phyloP scores from a whole-genome alignment of 92 coral and sea anemone species.

The Chrysogorgia sp. region DNA sequence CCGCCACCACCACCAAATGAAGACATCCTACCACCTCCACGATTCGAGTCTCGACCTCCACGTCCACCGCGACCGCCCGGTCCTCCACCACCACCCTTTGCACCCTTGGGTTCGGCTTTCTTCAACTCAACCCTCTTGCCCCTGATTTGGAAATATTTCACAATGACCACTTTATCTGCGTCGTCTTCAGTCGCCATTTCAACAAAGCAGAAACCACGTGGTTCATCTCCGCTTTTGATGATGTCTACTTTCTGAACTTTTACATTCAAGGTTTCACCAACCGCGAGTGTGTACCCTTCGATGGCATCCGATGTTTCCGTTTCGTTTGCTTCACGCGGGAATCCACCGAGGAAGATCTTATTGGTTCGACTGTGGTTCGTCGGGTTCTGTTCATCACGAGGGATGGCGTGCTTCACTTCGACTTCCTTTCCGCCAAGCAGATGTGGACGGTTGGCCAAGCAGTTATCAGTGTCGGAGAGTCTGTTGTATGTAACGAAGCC shows the following conservation, averaged over 20 bases:
- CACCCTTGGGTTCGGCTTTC: conserved; percentile 83
- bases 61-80: conserved; percentile 66
- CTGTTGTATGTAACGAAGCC: conserved; percentile 85
- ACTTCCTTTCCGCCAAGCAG: conserved; percentile 78
- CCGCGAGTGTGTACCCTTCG: conserved; percentile 58
- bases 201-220: conserved; percentile 64
- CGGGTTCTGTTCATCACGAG: conserved; percentile 74
- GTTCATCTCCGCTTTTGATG: conserved; percentile 71
- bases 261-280: conserved; percentile 39
- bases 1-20: conserved; percentile 47
- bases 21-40: conserved; percentile 44
- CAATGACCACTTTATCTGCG: conserved; percentile 85
- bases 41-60: conserved; percentile 53
- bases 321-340: conserved; percentile 70
- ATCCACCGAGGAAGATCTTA: conserved; percentile 91
- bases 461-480: conserved; percentile 51
- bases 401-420: conserved; percentile 95
- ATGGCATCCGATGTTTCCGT: conserved; percentile 64
- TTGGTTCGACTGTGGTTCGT: conserved; percentile 77
- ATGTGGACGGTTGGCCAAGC: conserved; percentile 70
- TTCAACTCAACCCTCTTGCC: conserved; percentile 78
- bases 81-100: conserved; percentile 57
- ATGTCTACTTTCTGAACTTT: conserved; percentile 63
- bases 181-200: conserved; percentile 74
- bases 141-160: conserved; percentile 64